Base-by-base conservation (phyloP, 2,113 vertebrate species). In the Lota lota region DNA sequence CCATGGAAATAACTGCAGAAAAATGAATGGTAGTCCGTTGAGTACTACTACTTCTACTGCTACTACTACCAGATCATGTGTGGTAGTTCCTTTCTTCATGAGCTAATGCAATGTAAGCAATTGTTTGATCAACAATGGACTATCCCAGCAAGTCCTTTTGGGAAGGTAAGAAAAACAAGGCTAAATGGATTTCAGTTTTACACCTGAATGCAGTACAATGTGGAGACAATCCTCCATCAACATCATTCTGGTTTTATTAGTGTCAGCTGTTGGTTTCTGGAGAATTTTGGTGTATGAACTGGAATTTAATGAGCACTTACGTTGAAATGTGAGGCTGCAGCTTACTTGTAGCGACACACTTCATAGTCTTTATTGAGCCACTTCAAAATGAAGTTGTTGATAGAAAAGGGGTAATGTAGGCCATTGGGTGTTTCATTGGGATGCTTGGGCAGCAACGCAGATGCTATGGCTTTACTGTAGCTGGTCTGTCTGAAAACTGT, bases 121-220 rank as follows among this genome's bases (percentile, higher is more conserved):
- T 47, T 47, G 40, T 47, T 47, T 47, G 12, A 12, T 47, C 10
- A 11, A 47, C 40, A 47, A 14, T 47, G 40, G 40, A 47, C 40
- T 47, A 47, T 10, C 40, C 40, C 40, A 47, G 7, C 8, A 11
- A 14, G 12, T 47, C 12, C 2, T 47, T 78, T 61, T 72, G 78
- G 67, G 60, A 57, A 68, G 47, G 75, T 53, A 83, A 80, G 54
- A 74, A 77, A 81, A 68, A 63, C 79, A 66, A 70, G 16, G 18
- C 36, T 40, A 19, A 63, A 69, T 58, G 40, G 40, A 47, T 47
- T 47, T 47, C 12, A 47, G 40, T 47, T 47, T 69, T 53, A 56
- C 66, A 21, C 12, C 36, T 50, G 67, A 72, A 16, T 64, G 50
- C 51, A 18, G 64, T 54, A 54, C 18, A 56, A 56, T 47, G 40